phyloP scores from a whole-genome alignment of 1,140 invertebrate genomes.

The Archegozetes longisetosus region DNA sequence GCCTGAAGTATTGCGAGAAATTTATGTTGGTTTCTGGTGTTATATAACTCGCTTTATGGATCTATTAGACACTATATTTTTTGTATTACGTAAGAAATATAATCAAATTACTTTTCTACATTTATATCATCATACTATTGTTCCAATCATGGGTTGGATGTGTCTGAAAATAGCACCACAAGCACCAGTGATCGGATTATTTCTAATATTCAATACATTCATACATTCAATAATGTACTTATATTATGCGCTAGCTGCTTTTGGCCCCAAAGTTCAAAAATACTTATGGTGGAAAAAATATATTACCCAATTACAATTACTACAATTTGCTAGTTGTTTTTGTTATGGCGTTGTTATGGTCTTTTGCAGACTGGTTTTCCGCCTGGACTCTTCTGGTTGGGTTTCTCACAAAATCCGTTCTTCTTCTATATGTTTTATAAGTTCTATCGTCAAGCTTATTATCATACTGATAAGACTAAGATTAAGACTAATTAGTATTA shows the following conservation, averaged over 20 bases:
- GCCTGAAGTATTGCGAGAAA: background rate
- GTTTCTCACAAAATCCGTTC: conserved; percentile 10
- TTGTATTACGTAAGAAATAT: conserved; percentile 46
- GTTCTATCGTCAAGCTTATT: conserved; percentile 12
- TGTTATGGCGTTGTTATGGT: conserved; percentile 6
- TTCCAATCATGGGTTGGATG: conserved; percentile 25
- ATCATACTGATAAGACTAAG: background rate
- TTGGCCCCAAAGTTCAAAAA: conserved; percentile 1
- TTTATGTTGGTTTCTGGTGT: conserved; percentile 5
- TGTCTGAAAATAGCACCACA: conserved; percentile 12
- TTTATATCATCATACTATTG: conserved; percentile 53
- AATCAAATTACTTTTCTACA: conserved; percentile 47
- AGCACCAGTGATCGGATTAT: conserved; percentile 10
- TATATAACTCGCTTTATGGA: conserved; percentile 12
- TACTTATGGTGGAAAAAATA: conserved; percentile 19
- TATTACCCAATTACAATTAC: conserved; percentile 14
- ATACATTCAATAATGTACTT: conserved; percentile 15
- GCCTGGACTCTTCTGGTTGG: conserved; percentile 8
- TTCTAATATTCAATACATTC: conserved; percentile 13
- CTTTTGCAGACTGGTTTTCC: conserved; percentile 11
- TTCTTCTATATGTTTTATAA: conserved; percentile 16
- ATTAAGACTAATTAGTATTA: background rate
- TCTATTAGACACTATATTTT: conserved; percentile 17
- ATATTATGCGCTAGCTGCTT: conserved; percentile 15
- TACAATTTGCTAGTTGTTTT: conserved; percentile 12